Conservation (phyloP, 2,888 invertebrate species). For the Bellardia bayeri region DNA sequence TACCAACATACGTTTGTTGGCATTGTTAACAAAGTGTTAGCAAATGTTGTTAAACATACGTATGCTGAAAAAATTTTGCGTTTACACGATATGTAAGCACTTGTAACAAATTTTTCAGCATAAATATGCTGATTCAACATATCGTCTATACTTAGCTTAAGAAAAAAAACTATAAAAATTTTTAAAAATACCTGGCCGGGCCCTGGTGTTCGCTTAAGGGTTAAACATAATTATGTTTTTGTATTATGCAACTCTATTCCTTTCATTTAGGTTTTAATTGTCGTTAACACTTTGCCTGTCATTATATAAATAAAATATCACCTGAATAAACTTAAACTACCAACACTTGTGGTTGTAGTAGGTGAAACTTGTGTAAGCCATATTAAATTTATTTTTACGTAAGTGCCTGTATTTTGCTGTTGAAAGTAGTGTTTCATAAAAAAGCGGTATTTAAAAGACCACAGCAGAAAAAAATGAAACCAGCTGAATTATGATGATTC, state of each 20-base stretch:
- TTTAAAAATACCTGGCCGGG: too few species aligned
- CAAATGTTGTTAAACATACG: too few species aligned
- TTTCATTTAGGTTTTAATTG: background rate
- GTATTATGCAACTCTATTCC: background rate
- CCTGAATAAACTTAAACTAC: background rate
- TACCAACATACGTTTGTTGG: too few species aligned
- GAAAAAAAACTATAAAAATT: too few species aligned
- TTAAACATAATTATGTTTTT: background rate
- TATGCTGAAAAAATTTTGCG: too few species aligned
- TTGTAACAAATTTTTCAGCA: too few species aligned
- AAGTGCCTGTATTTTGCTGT: slow-evolving; percentile 14
- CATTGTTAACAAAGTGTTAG: too few species aligned
- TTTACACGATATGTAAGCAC: too few species aligned
- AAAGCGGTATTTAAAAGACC: slow-evolving; percentile 4
- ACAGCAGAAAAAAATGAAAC: slow-evolving; percentile 18
- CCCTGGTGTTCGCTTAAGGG: too few species aligned
- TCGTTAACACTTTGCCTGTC: background rate
- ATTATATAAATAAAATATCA: background rate
- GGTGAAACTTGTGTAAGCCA: background rate
- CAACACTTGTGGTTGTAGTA: background rate
- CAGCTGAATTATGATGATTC: slow-evolving; percentile 28
- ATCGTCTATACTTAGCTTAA: too few species aligned
- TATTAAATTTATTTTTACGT: slow-evolving; percentile 6
- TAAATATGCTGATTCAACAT: too few species aligned
- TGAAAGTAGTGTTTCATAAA: background rate